phyloP scores from a whole-genome alignment of 35 echinoderm and acorn worm species.

The Hemicentrotus pulcherrimus region DNA sequence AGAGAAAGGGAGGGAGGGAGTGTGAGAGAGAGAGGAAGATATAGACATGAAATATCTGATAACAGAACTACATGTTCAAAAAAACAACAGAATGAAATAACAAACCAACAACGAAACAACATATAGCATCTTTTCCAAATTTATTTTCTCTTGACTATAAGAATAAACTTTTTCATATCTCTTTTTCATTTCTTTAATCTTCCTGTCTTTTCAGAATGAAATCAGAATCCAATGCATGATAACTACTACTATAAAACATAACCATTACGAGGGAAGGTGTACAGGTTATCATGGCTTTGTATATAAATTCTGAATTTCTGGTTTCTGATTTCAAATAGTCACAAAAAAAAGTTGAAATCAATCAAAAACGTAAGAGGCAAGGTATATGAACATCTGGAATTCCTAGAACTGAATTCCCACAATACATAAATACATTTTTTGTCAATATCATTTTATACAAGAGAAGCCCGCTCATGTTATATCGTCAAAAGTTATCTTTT shows the following conservation, averaged over 20 bases:
- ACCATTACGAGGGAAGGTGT: background rate
- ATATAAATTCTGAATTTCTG: background rate
- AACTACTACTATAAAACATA: background rate
- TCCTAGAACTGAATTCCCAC: background rate
- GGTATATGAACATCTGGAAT: conserved; percentile 16
- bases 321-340: background rate
- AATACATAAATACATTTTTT: conserved; percentile 22
- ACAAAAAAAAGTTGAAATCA: background rate
- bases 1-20: no score
- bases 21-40: no score
- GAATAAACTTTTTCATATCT: conserved; percentile 28
- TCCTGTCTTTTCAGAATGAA: background rate
- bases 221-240: background rate
- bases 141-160: conserved; percentile 36
- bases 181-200: background rate
- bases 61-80: no score
- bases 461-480: background rate
- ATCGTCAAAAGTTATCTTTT: background rate
- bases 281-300: background rate
- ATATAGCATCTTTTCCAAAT: background rate
- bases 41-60: no score
- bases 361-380: conserved; percentile 27
- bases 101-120: background rate
- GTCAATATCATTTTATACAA: background rate
- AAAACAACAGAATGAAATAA: no score